phyloP scores from a whole-genome alignment of 2,113 vertebrate genomes.

The Eonycteris spelaea region DNA sequence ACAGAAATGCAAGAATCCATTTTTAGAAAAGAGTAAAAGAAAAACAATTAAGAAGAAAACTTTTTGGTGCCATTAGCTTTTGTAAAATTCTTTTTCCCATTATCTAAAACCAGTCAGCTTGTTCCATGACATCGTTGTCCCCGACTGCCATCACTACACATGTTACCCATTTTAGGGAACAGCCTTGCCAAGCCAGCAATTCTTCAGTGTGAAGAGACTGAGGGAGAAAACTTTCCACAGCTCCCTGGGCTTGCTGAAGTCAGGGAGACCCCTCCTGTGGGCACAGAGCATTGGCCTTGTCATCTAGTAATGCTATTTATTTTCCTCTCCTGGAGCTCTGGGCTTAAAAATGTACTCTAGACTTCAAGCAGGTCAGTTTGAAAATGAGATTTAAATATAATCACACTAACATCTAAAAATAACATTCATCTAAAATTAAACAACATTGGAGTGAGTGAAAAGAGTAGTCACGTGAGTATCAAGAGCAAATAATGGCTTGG shows the following conservation, averaged over 20 bases:
- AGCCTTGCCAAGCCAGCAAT: not conserved
- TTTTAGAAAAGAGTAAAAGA: not conserved
- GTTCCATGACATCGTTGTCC: accelerated
- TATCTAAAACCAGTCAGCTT: not conserved
- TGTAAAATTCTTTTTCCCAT: not conserved
- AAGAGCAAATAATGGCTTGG: not conserved
- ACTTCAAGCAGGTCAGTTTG: not conserved
- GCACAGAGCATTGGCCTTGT: no score
- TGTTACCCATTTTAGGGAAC: not conserved
- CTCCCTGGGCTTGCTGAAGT: not conserved
- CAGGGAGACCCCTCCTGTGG: accelerated
- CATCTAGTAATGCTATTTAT: accelerated
- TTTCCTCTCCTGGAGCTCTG: not conserved
- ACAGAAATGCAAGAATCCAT: not conserved
- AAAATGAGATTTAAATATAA: slow-evolving; percentile 6
- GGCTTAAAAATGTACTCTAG: not conserved
- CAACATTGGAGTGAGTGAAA: not conserved
- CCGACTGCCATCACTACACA: accelerated
- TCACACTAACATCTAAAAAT: not conserved
- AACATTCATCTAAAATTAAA: not conserved
- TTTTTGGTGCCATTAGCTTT: not conserved
- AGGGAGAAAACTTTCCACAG: no score
- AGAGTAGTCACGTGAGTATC: not conserved
- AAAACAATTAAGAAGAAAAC: not conserved
- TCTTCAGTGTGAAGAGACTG: not conserved